Percentiles rank a stretch among this genome's conserved stretches.
Evolutionary conservation across 1,140 invertebrate species (phyloP).

Genomic region (Nephotettix cincticeps): DNA sequence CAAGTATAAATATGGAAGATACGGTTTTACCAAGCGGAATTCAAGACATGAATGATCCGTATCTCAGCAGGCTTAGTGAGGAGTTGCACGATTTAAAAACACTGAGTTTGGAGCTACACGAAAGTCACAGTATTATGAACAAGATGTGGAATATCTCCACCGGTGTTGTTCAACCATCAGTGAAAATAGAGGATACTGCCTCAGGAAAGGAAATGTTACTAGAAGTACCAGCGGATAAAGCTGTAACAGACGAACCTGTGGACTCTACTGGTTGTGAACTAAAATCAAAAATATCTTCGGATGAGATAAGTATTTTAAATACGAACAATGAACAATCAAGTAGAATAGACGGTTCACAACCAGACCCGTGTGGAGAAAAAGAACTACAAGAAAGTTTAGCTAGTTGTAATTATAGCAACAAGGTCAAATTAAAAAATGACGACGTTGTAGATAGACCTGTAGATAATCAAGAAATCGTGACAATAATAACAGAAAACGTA

Average conservation of each 20-base stretch:
- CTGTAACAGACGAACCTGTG: no score
- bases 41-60: constrained; percentile 58
- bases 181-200: no score
- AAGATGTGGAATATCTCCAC: background rate
- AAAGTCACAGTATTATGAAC: constrained; percentile 39
- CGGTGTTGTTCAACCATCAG: no score
- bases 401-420: background rate
- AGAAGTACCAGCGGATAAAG: no score
- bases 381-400: background rate
- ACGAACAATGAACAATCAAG: constrained; percentile 7
- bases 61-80: constrained; percentile 55
- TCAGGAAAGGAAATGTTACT: no score
- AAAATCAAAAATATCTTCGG: no score
- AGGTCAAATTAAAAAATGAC: constrained; percentile 11
- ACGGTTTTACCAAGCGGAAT: constrained; percentile 41
- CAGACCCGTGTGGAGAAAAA: background rate
- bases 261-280: no score
- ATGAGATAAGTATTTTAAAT: background rate
- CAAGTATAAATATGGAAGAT: background rate
- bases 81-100: constrained; percentile 57
- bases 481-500: constrained; percentile 25
- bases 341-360: background rate
- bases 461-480: constrained; percentile 27
- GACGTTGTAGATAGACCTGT: constrained; percentile 19
- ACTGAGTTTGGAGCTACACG: constrained; percentile 56